Evolutionary conservation across 2,113 vertebrate species (phyloP), one percentile per base, ranked within the genome.

Genomic region (Silurus asotus): DNA sequence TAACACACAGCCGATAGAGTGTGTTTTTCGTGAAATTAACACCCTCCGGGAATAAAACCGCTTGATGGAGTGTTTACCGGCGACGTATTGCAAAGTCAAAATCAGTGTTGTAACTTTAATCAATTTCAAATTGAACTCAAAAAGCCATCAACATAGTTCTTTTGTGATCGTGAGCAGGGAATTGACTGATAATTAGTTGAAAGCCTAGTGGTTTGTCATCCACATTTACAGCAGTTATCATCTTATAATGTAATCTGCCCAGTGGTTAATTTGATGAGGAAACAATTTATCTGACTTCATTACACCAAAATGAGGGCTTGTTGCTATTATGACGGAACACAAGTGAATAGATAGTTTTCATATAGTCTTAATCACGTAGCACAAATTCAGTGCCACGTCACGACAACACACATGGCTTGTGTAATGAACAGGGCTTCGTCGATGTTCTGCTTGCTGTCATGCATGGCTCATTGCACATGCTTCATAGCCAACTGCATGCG

Each of bases 361-460:
- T 82, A 74, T 61, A 86, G 48, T 75, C 58, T 58, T 58, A 49
- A 65, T 86, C 65, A 81, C 78, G 6, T 82, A 70, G 76, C 70
- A 64, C 25, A 37, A 13, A 64, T 62, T 53, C 85, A 64, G 55
- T 3, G 4, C 58, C 49, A 82, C 8, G 58, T 82, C 55, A 82
- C 53, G 61, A 48, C 3, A 4, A 53, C 82, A 53, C 82, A 78
- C 51, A 82, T n/a, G 70, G 72, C 61, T 58, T 45, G 25, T 72
- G 19, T 70, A 89, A 78, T 53, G 25, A 75, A 82, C 23, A 17
- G 55, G 56, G 79, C 48, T 79, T 65, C 51, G 61, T 81, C 37
- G 70, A 45, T 85, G 81, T 80, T 82, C 86, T 87, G 65, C 80
- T 89, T 76, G 87, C 88, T 87, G 80, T 87, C 86, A 83, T 85